Conservation (phyloP, 2,113 vertebrate species). For the Helogale parvula region DNA sequence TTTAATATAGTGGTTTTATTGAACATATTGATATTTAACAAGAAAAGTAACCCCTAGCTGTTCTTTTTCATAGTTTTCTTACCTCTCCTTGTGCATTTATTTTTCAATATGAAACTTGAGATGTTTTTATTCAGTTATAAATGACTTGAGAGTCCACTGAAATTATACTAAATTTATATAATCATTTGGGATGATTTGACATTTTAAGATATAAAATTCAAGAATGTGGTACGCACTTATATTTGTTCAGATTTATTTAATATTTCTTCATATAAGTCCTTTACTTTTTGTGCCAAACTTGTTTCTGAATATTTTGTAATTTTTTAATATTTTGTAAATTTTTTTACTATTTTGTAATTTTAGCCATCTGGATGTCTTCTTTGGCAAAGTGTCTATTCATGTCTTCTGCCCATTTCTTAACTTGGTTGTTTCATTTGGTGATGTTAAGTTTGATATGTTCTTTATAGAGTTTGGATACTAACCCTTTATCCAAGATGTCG, state of each 20-base stretch:
- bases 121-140: conserved; percentile 31
- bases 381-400: no score
- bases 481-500: no score
- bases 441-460: no score
- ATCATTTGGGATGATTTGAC: background rate
- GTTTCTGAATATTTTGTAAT: background rate
- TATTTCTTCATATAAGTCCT: background rate
- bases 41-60: background rate
- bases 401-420: no score
- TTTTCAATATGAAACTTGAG: conserved; percentile 34
- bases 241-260: background rate
- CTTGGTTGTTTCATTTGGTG: no score
- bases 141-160: background rate
- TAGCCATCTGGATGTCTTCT: no score
- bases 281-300: conserved; percentile 24
- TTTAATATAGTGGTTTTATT: background rate
- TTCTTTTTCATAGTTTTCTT: conserved; percentile 18
- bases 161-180: background rate
- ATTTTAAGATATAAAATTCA: background rate
- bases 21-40: conserved; percentile 3
- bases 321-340: background rate
- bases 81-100: background rate
- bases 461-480: no score
- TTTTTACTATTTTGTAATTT: background rate
- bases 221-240: background rate